phyloP scores from a whole-genome alignment of 2,113 vertebrate genomes.

The Paracanthobrama guichenoti region DNA sequence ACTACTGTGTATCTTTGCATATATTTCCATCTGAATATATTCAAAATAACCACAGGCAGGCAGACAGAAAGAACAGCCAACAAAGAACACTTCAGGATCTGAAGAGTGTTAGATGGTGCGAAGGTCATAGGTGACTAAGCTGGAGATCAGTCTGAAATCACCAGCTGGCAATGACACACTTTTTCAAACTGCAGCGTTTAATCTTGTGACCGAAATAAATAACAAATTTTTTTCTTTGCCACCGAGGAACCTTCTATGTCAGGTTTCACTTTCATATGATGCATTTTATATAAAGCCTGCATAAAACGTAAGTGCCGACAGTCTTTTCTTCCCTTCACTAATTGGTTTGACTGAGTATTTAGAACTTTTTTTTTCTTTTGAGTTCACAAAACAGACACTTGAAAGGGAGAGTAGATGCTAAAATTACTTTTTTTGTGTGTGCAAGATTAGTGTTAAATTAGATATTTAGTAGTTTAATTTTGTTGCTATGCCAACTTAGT shows the following conservation, averaged over 20 bases:
- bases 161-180: not conserved
- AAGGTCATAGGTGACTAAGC: conserved; percentile 22
- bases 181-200: not conserved
- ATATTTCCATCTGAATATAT: not conserved
- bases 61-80: not conserved
- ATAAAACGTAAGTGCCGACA: no score
- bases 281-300: not conserved
- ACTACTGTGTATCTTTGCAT: not conserved
- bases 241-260: not conserved
- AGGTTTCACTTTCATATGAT: not conserved
- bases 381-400: no score
- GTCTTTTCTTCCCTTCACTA: no score
- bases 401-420: no score
- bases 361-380: no score
- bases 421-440: no score
- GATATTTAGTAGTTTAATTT: no score
- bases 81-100: not conserved
- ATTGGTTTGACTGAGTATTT: no score
- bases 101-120: not conserved
- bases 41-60: not conserved
- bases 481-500: no score
- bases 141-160: not conserved
- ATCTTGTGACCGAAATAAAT: conserved; percentile 7
- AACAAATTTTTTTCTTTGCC: not conserved
- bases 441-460: no score